These are phyloP conservation scores for Hesperophylax magnus DNA, from an alignment of 1,140 invertebrate species.

Conservation along the genomic window DNA sequence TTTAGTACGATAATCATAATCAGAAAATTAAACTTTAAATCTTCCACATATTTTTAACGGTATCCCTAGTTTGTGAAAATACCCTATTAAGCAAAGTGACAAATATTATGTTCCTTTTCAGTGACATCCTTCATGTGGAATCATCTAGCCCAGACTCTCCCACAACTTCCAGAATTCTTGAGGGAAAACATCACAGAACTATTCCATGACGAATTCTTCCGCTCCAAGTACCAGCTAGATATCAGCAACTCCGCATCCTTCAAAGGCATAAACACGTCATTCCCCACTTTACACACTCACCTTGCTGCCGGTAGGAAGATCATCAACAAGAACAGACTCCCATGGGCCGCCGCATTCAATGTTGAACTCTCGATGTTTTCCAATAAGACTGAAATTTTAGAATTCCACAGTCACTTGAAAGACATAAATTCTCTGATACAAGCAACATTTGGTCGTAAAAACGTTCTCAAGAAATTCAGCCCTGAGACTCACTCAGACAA, in stretches of 20 bases:
- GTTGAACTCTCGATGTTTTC: neutral
- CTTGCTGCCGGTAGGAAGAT: neutral
- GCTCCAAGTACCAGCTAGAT: constrained; percentile 19
- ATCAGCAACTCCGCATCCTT: neutral
- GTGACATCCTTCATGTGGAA: constrained; percentile 27
- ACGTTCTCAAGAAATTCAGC: neutral
- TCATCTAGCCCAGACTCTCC: neutral
- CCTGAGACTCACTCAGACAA: neutral
- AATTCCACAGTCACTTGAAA: neutral
- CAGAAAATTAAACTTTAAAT: no score
- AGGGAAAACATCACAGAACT: neutral
- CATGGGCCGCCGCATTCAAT: neutral
- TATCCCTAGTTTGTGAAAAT: no score
- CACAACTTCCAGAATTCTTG: neutral
- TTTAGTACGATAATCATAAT: no score
- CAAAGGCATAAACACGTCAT: neutral
- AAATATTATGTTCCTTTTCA: no score
- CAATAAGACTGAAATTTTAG: constrained; percentile 4
- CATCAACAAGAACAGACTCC: constrained; percentile 9
- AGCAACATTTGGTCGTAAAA: neutral
- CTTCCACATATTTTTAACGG: no score
- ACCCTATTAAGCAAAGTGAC: no score
- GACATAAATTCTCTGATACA: neutral
- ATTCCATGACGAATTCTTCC: constrained; percentile 14
- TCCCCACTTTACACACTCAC: neutral